phyloP scores from a whole-genome alignment of 2,888 invertebrate species.

The Galeruca laticollis region DNA sequence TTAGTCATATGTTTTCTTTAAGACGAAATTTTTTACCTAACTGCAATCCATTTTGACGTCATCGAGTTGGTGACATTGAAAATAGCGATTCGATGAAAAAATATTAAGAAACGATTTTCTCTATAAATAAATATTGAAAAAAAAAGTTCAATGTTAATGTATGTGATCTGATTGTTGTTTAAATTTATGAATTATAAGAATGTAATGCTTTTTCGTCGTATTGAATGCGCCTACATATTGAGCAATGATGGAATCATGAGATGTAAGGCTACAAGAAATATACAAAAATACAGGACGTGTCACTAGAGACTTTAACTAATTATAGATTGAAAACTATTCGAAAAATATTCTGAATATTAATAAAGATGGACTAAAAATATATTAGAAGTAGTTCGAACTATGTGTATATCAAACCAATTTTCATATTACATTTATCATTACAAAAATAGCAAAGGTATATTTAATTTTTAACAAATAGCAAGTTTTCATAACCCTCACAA shows the following conservation, averaged over 20 bases:
- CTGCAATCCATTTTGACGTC: not conserved
- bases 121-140: not conserved
- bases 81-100: not conserved
- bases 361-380: no score
- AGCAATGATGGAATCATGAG: not conserved
- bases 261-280: no score
- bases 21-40: not conserved
- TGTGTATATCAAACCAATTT: no score
- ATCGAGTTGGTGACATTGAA: not conserved
- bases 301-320: no score
- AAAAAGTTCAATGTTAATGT: not conserved
- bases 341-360: no score
- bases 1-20: not conserved
- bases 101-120: not conserved
- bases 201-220: not conserved
- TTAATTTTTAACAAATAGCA: no score
- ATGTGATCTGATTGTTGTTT: slow-evolving; percentile 6
- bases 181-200: not conserved
- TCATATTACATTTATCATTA: no score
- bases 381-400: no score
- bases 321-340: no score
- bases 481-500: no score
- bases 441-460: no score
- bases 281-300: no score
- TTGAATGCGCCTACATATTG: not conserved